These are phyloP conservation scores for Saccostrea cuccullata DNA, from an alignment of 1,140 invertebrate species.

Conservation along the genomic window DNA sequence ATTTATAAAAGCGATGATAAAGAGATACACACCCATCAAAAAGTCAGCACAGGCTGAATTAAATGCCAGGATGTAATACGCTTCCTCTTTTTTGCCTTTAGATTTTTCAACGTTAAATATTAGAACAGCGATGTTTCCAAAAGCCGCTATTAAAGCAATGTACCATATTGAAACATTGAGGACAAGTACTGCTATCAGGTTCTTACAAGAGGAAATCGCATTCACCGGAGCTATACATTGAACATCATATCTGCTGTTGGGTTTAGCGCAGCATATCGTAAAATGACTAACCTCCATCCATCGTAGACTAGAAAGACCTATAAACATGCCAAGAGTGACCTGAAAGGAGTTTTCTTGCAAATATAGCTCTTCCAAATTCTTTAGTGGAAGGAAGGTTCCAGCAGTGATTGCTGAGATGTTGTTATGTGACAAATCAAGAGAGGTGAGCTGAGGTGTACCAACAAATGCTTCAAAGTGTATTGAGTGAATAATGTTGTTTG, in stretches of 20 bases:
- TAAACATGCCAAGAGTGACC: background rate
- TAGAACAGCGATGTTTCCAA: constrained; percentile 84
- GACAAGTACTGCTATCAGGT: constrained; percentile 82
- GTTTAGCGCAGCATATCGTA: constrained; percentile 81
- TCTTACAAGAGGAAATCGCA: constrained; percentile 82
- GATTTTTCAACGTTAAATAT: constrained; percentile 80
- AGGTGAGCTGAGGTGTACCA: background rate
- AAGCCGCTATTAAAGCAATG: constrained; percentile 83
- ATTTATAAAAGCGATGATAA: constrained; percentile 81
- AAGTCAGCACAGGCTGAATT: constrained; percentile 83
- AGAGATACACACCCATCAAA: constrained; percentile 81
- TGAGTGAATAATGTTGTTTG: background rate
- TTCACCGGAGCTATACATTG: constrained; percentile 79
- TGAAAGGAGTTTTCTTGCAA: background rate
- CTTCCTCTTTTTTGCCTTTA: constrained; percentile 71
- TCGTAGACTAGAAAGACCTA: background rate
- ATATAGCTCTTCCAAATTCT: background rate
- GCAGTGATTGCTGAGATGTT: background rate
- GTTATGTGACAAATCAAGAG: background rate
- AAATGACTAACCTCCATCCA: constrained; percentile 77
- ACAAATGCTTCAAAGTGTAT: background rate
- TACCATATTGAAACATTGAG: constrained; percentile 84
- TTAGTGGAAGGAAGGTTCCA: background rate
- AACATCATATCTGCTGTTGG: constrained; percentile 60
- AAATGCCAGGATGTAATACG: constrained; percentile 82